Percentiles rank a stretch among this genome's conserved stretches.
Evolutionary conservation across 2,888 invertebrate species (phyloP).

Genomic region (Bembecia ichneumoniformis): DNA sequence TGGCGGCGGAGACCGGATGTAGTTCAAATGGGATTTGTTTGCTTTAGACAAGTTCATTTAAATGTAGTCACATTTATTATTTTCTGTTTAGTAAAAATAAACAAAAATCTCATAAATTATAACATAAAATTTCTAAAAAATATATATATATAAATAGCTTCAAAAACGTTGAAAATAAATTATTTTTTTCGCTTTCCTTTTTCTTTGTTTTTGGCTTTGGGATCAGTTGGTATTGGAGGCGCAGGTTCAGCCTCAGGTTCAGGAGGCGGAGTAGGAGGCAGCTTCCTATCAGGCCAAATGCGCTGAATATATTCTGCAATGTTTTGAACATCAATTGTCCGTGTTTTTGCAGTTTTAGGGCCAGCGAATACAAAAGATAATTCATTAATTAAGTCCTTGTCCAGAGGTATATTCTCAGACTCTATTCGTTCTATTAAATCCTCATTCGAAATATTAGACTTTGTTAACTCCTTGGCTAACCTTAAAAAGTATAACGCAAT

Average conservation of each 20-base stretch:
- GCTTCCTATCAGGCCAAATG: conserved; percentile 1
- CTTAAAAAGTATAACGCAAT: conserved; percentile 1
- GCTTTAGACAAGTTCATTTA: conserved; percentile 12
- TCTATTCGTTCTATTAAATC: background rate
- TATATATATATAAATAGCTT: conserved; percentile 3
- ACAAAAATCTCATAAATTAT: background rate
- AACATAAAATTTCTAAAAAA: background rate
- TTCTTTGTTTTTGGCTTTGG: background rate
- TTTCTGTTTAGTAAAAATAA: background rate
- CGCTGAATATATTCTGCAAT: background rate
- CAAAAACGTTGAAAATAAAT: background rate
- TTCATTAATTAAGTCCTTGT: background rate
- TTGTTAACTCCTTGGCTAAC: background rate
- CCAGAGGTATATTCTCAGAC: background rate
- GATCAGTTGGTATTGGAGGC: background rate
- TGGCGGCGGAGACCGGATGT: conserved; percentile 28
- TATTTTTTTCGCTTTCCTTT: background rate
- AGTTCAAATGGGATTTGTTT: conserved; percentile 33
- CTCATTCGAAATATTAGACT: background rate
- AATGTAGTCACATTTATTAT: background rate
- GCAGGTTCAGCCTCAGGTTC: conserved; percentile 1
- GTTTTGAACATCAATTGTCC: background rate
- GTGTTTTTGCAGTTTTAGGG: background rate
- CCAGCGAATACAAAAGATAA: background rate
- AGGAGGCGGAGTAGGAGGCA: conserved; percentile 2